A percentile compares a stretch with the other conserved stretches of the same genome.
These are phyloP conservation scores for Aleiodes leptofemur DNA, from an alignment of 2,888 invertebrate species.

Conservation along the genomic window DNA sequence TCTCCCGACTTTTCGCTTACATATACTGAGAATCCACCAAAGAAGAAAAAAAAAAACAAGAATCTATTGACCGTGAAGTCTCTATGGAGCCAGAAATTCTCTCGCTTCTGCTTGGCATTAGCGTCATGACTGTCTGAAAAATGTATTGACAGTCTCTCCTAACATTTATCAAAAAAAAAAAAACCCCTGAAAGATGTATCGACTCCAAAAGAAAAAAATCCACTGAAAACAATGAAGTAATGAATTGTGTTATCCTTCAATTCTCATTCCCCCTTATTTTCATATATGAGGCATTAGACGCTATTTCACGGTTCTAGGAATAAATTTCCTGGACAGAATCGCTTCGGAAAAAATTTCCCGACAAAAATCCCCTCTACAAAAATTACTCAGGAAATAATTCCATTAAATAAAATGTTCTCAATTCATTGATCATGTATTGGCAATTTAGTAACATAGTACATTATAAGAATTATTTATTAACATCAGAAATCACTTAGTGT, in stretches of 20 bases:
- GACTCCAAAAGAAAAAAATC: not conserved
- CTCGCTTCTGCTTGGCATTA: slow-evolving; percentile 27
- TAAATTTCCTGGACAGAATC: too few species aligned
- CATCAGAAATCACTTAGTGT: too few species aligned
- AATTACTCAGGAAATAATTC: too few species aligned
- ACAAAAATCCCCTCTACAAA: too few species aligned
- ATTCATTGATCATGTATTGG: too few species aligned
- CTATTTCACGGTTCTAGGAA: too few species aligned
- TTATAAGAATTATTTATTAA: too few species aligned
- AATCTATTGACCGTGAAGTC: slow-evolving; percentile 41
- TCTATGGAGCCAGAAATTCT: slow-evolving; percentile 9
- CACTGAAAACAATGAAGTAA: not conserved
- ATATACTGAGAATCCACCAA: too few species aligned
- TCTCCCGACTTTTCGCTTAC: slow-evolving; percentile 15
- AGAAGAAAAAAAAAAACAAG: not conserved
- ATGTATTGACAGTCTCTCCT: slow-evolving; percentile 36
- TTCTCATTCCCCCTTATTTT: not conserved
- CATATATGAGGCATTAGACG: too few species aligned
- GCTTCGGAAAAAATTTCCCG: too few species aligned
- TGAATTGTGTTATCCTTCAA: not conserved
- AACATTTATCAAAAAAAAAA: not conserved
- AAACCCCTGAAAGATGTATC: not conserved
- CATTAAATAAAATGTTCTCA: too few species aligned
- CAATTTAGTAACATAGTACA: too few species aligned
- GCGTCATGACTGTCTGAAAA: slow-evolving; percentile 36